These are phyloP conservation scores for Aspidiotus rigidus DNA, from an alignment of 2,888 invertebrate species.

Conservation along the genomic window DNA sequence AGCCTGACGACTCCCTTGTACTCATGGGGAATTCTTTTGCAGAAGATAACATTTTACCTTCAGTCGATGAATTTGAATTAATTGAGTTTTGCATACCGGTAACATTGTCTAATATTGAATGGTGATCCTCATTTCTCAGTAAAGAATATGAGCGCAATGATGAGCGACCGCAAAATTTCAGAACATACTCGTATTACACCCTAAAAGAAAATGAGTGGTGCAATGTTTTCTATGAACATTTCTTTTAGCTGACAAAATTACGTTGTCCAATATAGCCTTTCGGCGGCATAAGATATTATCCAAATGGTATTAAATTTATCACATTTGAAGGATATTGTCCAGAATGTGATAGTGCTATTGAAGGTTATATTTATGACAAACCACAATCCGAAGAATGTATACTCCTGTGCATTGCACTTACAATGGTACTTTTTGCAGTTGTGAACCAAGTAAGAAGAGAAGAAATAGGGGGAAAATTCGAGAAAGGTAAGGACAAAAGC, in stretches of 20 bases:
- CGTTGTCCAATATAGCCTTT: not conserved
- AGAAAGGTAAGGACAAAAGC: constrained; percentile 1
- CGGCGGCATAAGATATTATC: not conserved
- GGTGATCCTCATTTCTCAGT: too few relatives aligned
- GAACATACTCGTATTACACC: not conserved
- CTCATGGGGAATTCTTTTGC: too few relatives aligned
- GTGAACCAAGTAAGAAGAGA: constrained; percentile 9
- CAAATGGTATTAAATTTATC: not conserved
- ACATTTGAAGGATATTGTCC: not conserved
- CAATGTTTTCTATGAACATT: not conserved
- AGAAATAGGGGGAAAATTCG: constrained; percentile 8
- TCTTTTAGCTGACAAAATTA: not conserved
- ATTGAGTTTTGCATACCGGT: too few relatives aligned
- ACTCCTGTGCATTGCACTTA: not conserved
- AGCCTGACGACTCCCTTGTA: too few relatives aligned
- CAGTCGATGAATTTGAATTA: too few relatives aligned
- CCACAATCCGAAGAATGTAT: not conserved
- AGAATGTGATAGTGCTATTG: not conserved
- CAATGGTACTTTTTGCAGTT: not conserved
- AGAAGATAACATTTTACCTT: too few relatives aligned
- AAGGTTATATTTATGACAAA: not conserved
- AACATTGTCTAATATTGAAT: too few relatives aligned
- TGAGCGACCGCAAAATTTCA: too few relatives aligned
- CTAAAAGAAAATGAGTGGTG: not conserved
- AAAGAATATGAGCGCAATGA: too few relatives aligned